These are phyloP conservation scores for Megaustenia siamemsis DNA, from an alignment of 2,888 invertebrate genomes.

Conservation along the genomic window DNA sequence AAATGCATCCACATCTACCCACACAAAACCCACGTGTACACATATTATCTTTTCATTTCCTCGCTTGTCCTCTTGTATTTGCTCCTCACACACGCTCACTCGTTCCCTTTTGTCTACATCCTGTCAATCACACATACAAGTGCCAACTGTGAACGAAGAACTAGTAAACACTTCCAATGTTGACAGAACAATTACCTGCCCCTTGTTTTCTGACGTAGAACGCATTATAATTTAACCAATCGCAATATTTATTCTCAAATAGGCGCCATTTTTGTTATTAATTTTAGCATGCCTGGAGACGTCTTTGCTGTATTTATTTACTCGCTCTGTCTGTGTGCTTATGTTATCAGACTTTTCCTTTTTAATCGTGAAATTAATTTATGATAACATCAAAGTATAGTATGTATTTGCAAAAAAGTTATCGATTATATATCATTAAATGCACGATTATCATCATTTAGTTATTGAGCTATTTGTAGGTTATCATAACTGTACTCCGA, in stretches of 20 bases:
- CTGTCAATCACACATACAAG: neutral
- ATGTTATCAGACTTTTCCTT: too few species aligned
- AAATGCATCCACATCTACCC: neutral
- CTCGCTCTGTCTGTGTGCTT: neutral
- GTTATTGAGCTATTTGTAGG: too few species aligned
- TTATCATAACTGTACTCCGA: too few species aligned
- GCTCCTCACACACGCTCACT: neutral
- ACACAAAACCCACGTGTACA: neutral
- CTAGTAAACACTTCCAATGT: neutral
- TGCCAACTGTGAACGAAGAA: neutral
- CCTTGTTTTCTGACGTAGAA: neutral
- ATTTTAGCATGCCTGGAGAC: neutral
- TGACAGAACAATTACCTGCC: slow-evolving; percentile 3
- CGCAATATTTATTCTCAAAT: neutral
- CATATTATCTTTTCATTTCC: neutral
- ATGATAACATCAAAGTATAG: too few species aligned
- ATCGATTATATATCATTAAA: too few species aligned
- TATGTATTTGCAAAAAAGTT: too few species aligned
- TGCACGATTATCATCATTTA: too few species aligned
- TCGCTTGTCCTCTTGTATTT: neutral
- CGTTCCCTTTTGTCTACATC: neutral
- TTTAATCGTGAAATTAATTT: too few species aligned
- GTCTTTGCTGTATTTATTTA: neutral
- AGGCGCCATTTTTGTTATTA: neutral
- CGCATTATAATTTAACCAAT: neutral